A percentile compares a stretch with the other conserved stretches of the same genome.
Conservation (phyloP, 2,113 vertebrate genomes). For the Aptenodytes forsteri region DNA sequence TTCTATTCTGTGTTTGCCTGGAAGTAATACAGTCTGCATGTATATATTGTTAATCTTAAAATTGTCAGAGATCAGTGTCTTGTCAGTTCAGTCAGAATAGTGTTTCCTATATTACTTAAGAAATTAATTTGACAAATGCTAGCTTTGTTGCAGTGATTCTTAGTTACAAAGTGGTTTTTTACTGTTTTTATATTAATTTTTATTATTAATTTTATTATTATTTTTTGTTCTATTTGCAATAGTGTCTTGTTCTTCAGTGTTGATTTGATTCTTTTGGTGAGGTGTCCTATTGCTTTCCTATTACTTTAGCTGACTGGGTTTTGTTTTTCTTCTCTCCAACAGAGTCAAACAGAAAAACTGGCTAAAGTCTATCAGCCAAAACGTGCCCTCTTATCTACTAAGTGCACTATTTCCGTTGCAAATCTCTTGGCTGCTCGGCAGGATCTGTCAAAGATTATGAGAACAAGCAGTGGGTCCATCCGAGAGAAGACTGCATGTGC, state of each 20-base stretch:
- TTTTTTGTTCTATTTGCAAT: neutral
- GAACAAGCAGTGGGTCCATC: conserved; percentile 91
- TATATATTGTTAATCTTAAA: neutral
- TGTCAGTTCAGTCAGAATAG: neutral
- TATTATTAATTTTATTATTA: neutral
- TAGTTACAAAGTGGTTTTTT: neutral
- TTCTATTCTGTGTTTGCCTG: neutral
- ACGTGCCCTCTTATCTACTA: conserved; percentile 81
- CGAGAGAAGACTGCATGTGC: conserved; percentile 94
- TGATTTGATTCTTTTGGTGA: neutral
- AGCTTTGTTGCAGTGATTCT: neutral
- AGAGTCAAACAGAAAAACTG: conserved; percentile 92
- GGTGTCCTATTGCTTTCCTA: neutral
- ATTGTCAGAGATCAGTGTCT: neutral
- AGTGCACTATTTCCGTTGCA: conserved; percentile 84
- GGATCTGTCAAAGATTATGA: conserved; percentile 94
- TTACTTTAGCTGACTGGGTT: neutral
- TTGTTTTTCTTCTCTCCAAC: conserved; percentile 48
- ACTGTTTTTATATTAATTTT: neutral
- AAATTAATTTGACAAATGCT: neutral
- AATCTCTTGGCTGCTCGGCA: conserved; percentile 92
- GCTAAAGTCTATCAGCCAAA: conserved; percentile 91
- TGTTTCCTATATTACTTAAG: neutral
- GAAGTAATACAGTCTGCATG: neutral
- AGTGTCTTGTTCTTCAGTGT: neutral